Conservation (phyloP, 2,888 invertebrate species). For the Tholera decimalis region DNA sequence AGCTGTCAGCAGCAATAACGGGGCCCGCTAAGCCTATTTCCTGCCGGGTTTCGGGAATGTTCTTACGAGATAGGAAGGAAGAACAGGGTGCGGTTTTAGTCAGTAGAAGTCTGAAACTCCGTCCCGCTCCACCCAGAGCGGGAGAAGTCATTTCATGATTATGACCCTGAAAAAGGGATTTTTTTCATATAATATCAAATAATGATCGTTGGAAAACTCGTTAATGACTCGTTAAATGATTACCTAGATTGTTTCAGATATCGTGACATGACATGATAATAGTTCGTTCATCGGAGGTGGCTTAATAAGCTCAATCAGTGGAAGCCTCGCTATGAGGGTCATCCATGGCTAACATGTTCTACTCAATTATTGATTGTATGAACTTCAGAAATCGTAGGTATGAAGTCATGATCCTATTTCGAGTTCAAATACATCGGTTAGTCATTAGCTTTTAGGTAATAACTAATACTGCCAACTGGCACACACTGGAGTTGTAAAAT, state of each 20-base stretch:
- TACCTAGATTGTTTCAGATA: neutral
- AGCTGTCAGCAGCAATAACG: too few species aligned
- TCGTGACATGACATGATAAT: constrained; percentile 11
- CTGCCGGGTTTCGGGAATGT: too few species aligned
- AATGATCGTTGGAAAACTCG: neutral
- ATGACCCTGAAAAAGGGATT: too few species aligned
- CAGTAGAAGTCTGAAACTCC: too few species aligned
- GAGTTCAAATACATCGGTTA: constrained; percentile 38
- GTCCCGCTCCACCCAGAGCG: too few species aligned
- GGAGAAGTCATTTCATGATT: too few species aligned
- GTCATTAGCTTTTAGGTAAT: constrained; percentile 33
- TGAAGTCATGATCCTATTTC: constrained; percentile 41
- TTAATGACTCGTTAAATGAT: constrained; percentile 7
- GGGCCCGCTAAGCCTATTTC: too few species aligned
- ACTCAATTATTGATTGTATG: constrained; percentile 39
- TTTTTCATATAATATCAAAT: neutral
- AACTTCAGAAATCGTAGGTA: constrained; percentile 28
- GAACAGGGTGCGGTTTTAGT: too few species aligned
- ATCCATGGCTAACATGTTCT: constrained; percentile 12
- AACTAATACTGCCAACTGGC: constrained; percentile 32
- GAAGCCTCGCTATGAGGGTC: constrained; percentile 12
- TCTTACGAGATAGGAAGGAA: too few species aligned
- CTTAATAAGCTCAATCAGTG: constrained; percentile 11
- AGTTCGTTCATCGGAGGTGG: constrained; percentile 3
- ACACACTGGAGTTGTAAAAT: constrained; percentile 23